Evolutionary conservation across 2,888 invertebrate genomes (phyloP).

Genomic region (Parelbella ahira): DNA sequence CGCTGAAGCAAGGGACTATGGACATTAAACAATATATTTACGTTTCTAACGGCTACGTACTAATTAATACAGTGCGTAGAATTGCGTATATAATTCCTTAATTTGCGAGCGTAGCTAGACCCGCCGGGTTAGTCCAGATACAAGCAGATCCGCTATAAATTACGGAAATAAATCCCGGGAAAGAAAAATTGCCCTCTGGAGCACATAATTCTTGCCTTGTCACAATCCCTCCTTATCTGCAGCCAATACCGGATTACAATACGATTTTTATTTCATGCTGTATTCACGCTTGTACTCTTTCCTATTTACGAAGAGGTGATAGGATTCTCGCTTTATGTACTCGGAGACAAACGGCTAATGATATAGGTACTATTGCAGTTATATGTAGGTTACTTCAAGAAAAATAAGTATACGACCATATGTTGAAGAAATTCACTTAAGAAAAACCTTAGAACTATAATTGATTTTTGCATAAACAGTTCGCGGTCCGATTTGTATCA

Average conservation of each 20-base stretch:
- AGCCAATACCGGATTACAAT: conserved; percentile 81
- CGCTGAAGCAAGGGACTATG: too few relatives aligned
- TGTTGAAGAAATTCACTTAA: too few relatives aligned
- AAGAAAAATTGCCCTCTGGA: conserved; percentile 81
- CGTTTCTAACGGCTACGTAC: too few relatives aligned
- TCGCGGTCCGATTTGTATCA: too few relatives aligned
- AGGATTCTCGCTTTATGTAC: conserved; percentile 5
- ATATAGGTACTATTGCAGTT: neutral
- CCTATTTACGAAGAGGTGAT: conserved; percentile 28
- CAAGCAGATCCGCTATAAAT: conserved; percentile 79
- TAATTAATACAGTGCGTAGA: conserved; percentile 38
- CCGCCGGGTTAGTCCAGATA: conserved; percentile 76
- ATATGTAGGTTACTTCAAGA: too few relatives aligned
- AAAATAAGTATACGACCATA: too few relatives aligned
- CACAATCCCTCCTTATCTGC: conserved; percentile 79
- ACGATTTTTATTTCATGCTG: conserved; percentile 78
- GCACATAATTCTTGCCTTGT: conserved; percentile 82
- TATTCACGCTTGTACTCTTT: conserved; percentile 51
- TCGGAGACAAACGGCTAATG: neutral
- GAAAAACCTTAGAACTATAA: too few relatives aligned
- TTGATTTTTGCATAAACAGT: too few relatives aligned
- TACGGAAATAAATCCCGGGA: conserved; percentile 78
- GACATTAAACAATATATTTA: too few relatives aligned
- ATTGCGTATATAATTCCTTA: conserved; percentile 49
- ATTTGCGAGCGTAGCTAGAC: conserved; percentile 58